Evolutionary conservation across 2,113 vertebrate species (phyloP).

Genomic region (Miniopterus natalensis): DNA sequence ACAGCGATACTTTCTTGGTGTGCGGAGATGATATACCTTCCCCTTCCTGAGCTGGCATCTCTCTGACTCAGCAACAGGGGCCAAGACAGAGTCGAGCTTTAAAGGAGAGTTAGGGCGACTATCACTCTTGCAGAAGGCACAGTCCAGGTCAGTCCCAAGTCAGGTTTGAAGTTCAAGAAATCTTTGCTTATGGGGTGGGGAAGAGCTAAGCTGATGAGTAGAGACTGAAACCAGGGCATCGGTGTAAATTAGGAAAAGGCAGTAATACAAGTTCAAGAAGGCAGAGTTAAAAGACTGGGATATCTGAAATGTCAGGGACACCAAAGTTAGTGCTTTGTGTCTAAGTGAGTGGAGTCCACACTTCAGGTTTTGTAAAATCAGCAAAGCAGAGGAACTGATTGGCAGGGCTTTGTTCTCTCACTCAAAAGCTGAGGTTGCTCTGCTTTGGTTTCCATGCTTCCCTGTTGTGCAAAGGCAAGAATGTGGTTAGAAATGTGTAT

Average conservation of each 20-base stretch:
- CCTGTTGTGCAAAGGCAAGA: not conserved
- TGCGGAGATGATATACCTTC: not conserved
- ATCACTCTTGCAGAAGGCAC: not conserved
- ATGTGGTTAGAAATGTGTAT: not conserved
- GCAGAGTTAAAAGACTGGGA: not conserved
- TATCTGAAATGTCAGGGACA: not conserved
- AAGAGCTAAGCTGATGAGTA: not conserved
- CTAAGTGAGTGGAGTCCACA: not conserved
- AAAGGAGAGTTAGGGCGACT: not conserved
- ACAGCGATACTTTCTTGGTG: not conserved
- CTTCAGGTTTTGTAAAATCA: not conserved
- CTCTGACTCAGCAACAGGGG: not conserved
- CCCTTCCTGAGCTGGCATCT: not conserved
- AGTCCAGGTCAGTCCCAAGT: not conserved
- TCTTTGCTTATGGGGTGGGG: not conserved
- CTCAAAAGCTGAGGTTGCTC: not conserved
- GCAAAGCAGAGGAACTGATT: not conserved
- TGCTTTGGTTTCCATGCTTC: not conserved
- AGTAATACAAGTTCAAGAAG: not conserved
- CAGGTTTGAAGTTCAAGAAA: not conserved
- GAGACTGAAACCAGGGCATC: not conserved
- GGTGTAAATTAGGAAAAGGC: not conserved
- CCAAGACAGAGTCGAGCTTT: not conserved
- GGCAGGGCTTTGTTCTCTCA: not conserved
- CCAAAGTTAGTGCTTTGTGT: not conserved